phyloP scores from a whole-genome alignment of 2,888 invertebrate species.

The Protula sp. region DNA sequence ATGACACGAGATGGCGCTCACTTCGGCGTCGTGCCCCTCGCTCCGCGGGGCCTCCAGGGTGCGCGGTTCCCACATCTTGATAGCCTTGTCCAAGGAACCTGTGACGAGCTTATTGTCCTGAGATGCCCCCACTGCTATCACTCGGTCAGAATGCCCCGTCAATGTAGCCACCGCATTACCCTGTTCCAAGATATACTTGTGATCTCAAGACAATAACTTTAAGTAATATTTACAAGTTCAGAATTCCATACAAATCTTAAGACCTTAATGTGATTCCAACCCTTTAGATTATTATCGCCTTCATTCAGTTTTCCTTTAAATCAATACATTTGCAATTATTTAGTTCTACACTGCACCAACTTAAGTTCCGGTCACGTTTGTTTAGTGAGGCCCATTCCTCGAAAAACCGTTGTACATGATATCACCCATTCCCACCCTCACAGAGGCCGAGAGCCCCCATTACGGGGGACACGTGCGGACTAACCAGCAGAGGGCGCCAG shows the following conservation, averaged over 20 bases:
- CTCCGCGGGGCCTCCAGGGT: background rate
- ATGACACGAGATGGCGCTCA: background rate
- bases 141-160: slow-evolving; percentile 44
- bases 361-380: too few species aligned
- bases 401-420: too few species aligned
- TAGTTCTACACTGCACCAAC: too few species aligned
- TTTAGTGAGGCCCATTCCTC: too few species aligned
- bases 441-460: too few species aligned
- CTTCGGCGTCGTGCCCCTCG: background rate
- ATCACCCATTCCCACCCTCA: too few species aligned
- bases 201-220: background rate
- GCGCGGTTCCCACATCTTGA: slow-evolving; percentile 39
- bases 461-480: too few species aligned
- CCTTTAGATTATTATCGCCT: too few species aligned
- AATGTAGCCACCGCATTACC: slow-evolving; percentile 41
- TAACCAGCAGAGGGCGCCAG: slow-evolving; percentile 23
- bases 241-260: too few species aligned
- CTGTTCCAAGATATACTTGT: slow-evolving; percentile 22
- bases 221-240: background rate
- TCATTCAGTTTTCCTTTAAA: too few species aligned
- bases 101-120: slow-evolving; percentile 34
- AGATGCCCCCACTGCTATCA: slow-evolving; percentile 36
- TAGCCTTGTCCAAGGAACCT: slow-evolving; percentile 37
- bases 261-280: too few species aligned
- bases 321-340: too few species aligned